A percentile compares a stretch with the other conserved stretches of the same genome.
Evolutionary conservation across 2,113 vertebrate genomes (phyloP).

Genomic region (Echinops telfairi): DNA sequence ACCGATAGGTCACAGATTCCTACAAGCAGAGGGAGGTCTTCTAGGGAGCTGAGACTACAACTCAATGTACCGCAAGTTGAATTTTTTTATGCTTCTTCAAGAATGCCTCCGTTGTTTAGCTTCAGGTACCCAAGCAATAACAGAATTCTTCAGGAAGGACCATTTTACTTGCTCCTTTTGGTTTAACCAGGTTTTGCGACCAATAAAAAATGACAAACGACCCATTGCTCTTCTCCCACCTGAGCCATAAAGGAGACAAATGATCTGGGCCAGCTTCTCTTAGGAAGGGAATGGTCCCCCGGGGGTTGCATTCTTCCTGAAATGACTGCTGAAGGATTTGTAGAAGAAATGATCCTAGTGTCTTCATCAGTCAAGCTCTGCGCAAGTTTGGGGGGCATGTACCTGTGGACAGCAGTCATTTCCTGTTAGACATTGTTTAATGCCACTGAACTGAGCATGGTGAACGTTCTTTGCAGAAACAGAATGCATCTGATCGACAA

Average conservation of each 20-base stretch:
- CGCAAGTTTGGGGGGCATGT: background rate
- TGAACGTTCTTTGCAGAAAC: conserved; percentile 16
- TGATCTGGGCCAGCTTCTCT: background rate
- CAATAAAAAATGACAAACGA: conserved; percentile 39
- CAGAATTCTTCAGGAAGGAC: background rate
- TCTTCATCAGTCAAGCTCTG: background rate
- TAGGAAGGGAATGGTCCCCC: background rate
- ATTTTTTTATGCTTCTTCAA: conserved; percentile 10
- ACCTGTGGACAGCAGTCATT: background rate
- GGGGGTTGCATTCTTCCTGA: conserved; percentile 22
- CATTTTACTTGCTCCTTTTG: conserved; percentile 5
- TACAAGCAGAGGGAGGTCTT: background rate
- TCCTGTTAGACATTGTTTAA: background rate
- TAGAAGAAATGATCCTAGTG: conserved; percentile 11
- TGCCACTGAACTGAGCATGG: background rate
- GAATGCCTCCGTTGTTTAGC: conserved; percentile 37
- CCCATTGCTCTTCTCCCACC: background rate
- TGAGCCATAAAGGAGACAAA: conserved; percentile 12
- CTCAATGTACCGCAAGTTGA: background rate
- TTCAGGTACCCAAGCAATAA: background rate
- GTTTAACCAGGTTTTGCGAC: conserved; percentile 21
- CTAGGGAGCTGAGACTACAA: background rate
- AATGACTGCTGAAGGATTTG: background rate
- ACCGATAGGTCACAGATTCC: background rate
- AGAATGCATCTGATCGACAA: background rate